Base-by-base conservation (phyloP, 1,140 invertebrate species). In the Glossosoma conforme region DNA sequence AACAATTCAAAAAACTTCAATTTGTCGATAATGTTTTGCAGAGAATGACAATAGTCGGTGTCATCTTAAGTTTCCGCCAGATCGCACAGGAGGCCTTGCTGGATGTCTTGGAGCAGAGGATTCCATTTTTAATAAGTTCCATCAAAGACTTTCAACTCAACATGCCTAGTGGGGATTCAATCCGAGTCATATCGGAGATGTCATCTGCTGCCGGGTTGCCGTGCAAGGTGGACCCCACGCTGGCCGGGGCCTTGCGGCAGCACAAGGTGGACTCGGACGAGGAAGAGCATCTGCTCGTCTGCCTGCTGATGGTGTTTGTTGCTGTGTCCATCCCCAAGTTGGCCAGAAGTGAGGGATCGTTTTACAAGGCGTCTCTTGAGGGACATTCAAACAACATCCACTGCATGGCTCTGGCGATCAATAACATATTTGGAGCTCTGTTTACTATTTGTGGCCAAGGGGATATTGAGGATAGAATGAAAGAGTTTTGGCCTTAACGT, bases 351-450 rank as follows among this genome's bases (percentile, higher is more conserved):
- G 94, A 97, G 42, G 83, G 82, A 37, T 93, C 91, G 0, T 90
- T 91, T 57, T 95, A 93, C 69, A 75, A 87, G 61, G 90, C 95
- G 3, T 91, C 91, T 1, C 76, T 98, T 13, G 92, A 97, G 76
- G 94, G 91, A 0, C 94, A 98, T 68, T 83, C 89, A 1, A 99
- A 99, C 72, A 99, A 99, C 68, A 96, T 93, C 54, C 97, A 99
- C 66, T 98, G 96, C 62, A 86, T 99, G 75, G 91, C 93, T 1
- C 81, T 91, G 20, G 96, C 96, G 0, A 89, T 99, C 30, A 99
- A 98, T 66, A 89, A 93, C 60, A 90, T 99, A 48, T 97, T 98
- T 64, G 93, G 90, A 15, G 95, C 96, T 1, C 67, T 99, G 15
- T 99, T 99, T 63, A 94, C 92, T 1, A 89, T 98, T 46, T 93